Evolutionary conservation across 2,113 vertebrate genomes (phyloP), one percentile per base, ranked within the genome.

Genomic region (Cyphomyrus discorhynchus): DNA sequence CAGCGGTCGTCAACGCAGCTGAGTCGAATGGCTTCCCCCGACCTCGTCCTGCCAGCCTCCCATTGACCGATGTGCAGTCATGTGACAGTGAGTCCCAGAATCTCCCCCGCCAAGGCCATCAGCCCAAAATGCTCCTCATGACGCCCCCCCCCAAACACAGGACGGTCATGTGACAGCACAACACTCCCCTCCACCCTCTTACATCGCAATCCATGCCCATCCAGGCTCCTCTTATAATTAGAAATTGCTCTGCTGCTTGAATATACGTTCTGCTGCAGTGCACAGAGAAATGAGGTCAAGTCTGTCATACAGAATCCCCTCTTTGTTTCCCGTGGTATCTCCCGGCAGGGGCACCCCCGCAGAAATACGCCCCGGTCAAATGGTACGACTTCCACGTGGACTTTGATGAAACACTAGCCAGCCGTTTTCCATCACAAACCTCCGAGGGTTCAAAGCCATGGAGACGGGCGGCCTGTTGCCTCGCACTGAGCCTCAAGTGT

Each of bases 261-360:
- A 93, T 93, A 93, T 94, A 94, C 93, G 89, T 93, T 94, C 92
- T 93, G 93, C 93, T 93, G 92, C 88, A 31, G 91, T 91, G 93
- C 91, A 94, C 94, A 88, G 89, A 93, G 93, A 93, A 94, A 94
- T 92, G 92, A 92, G 90, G 87, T 92, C 92, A 91, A 91, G 66
- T 35, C 45, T 92, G 94, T 92, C 91, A 92, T 89, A 92, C 90
- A 93, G 91, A 95, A 93, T 92, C 91, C 91, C 90, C 91, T 90
- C 92, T 92, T 92, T 91, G 90, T 93, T 93, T 66, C 50, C 74
- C 3, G 15, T 7, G 31, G 31, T 27, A 89, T 56, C 66, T 89
- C 74, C 47, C 35, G 5, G 13, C 85, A 53, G 31, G 50, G 50
- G 85, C 50, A 52, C 0, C n/a, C 46, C 27, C n/a, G 0, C 85